phyloP scores from a whole-genome alignment of 2,113 vertebrate species.

The Podiceps cristatus region DNA sequence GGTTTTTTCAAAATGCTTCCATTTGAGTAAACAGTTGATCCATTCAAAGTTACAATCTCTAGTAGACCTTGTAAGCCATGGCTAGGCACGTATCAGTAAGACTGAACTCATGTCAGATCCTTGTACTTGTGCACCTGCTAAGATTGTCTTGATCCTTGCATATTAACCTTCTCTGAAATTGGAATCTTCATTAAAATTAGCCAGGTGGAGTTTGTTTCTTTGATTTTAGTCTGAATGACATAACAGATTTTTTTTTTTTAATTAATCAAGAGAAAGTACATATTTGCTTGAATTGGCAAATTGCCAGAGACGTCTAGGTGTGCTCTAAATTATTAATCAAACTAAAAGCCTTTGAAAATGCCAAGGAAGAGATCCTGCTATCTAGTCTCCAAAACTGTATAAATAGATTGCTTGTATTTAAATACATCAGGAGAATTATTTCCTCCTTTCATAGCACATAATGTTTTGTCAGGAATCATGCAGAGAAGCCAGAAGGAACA shows the following conservation, averaged over 20 bases:
- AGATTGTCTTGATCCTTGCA: background rate
- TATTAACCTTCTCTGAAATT: background rate
- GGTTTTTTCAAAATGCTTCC: background rate
- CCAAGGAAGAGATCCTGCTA: background rate
- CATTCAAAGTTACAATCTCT: background rate
- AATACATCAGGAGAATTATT: background rate
- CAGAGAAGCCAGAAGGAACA: constrained; percentile 17
- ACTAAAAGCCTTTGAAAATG: background rate
- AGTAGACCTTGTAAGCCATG: background rate
- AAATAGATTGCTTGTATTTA: background rate
- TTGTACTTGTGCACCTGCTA: background rate
- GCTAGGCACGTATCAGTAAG: background rate
- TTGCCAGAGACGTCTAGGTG: background rate
- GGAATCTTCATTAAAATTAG: background rate
- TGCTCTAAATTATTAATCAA: background rate
- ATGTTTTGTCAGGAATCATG: background rate
- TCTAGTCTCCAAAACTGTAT: background rate
- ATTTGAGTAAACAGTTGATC: background rate
- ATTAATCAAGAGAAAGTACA: background rate
- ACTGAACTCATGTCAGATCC: background rate
- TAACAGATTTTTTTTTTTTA: background rate
- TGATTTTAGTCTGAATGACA: background rate
- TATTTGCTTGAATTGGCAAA: background rate
- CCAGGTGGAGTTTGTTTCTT: background rate
- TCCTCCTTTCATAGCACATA: background rate